Evolutionary conservation across 2,888 invertebrate species (phyloP).

Genomic region (Agrochola macilenta): DNA sequence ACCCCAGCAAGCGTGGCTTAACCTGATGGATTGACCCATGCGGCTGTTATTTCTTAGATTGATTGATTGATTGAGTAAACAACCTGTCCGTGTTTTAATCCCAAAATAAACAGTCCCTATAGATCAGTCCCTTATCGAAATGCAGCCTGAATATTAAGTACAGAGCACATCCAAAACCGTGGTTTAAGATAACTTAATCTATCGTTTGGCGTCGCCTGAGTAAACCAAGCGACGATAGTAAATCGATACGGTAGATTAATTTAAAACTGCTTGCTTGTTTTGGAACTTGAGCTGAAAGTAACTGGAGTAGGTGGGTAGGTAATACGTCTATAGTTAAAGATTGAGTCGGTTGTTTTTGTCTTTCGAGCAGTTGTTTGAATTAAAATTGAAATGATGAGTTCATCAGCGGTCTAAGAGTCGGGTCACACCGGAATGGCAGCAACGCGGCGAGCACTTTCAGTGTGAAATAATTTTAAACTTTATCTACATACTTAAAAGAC

Average conservation of each 20-base stretch:
- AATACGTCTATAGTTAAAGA: not conserved
- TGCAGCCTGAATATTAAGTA: slow-evolving; percentile 48
- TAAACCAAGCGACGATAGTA: slow-evolving; percentile 38
- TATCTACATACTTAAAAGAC: too few relatives aligned
- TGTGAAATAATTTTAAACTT: too few relatives aligned
- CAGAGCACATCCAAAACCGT: slow-evolving; percentile 26
- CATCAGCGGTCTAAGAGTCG: too few relatives aligned
- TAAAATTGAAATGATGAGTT: not conserved
- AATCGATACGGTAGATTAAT: slow-evolving; percentile 48
- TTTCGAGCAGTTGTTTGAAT: not conserved
- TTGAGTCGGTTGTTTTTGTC: not conserved
- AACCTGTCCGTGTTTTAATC: not conserved
- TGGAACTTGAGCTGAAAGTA: not conserved
- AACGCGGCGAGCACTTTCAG: too few relatives aligned
- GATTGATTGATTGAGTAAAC: too few relatives aligned
- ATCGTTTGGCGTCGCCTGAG: slow-evolving; percentile 50
- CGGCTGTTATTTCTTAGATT: too few relatives aligned
- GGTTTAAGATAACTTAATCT: slow-evolving; percentile 53
- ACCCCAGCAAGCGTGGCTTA: too few relatives aligned
- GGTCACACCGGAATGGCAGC: too few relatives aligned
- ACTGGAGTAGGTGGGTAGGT: not conserved
- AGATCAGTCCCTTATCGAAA: slow-evolving; percentile 16
- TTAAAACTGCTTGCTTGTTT: slow-evolving; percentile 34
- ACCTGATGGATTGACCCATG: too few relatives aligned
- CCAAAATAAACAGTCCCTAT: slow-evolving; percentile 15